Conservation (phyloP, 2,888 invertebrate genomes). For the Autographa pulchrina region DNA sequence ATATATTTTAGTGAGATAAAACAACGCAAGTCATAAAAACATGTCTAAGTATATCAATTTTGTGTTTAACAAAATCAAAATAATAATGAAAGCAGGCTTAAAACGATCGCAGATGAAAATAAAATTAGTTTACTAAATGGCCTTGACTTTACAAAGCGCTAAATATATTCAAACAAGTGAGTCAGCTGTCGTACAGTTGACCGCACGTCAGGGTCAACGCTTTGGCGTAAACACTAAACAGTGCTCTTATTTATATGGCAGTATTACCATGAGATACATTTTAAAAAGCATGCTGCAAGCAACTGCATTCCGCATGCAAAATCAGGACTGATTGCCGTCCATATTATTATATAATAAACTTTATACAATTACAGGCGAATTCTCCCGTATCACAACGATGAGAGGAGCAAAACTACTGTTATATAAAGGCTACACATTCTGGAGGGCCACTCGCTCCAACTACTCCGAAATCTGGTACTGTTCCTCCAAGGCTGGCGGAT, state of each 20-base stretch:
- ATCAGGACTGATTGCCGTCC: not conserved
- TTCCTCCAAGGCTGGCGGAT: constrained; percentile 39
- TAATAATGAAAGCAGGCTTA: not conserved
- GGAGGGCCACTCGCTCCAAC: constrained; percentile 20
- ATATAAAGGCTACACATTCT: constrained; percentile 35
- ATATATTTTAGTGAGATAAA: too few species aligned
- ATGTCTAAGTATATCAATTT: not conserved
- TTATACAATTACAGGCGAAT: constrained; percentile 12
- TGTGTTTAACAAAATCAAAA: not conserved
- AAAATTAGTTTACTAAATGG: too few species aligned
- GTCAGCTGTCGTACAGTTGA: too few species aligned
- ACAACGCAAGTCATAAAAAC: not conserved
- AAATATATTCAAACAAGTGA: too few species aligned
- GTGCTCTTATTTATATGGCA: too few species aligned
- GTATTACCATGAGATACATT: too few species aligned
- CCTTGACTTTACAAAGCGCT: too few species aligned
- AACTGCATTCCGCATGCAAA: too few species aligned
- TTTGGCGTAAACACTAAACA: too few species aligned
- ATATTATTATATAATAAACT: not conserved
- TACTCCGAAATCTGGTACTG: constrained; percentile 44
- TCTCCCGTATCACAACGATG: constrained; percentile 18
- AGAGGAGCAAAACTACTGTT: constrained; percentile 19
- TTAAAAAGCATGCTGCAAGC: too few species aligned
- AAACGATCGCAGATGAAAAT: not conserved
- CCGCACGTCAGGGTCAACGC: too few species aligned